A percentile compares a stretch with the other conserved stretches of the same genome.
Conservation (phyloP, 2,113 vertebrate genomes). For the Podocnemis expansa region DNA sequence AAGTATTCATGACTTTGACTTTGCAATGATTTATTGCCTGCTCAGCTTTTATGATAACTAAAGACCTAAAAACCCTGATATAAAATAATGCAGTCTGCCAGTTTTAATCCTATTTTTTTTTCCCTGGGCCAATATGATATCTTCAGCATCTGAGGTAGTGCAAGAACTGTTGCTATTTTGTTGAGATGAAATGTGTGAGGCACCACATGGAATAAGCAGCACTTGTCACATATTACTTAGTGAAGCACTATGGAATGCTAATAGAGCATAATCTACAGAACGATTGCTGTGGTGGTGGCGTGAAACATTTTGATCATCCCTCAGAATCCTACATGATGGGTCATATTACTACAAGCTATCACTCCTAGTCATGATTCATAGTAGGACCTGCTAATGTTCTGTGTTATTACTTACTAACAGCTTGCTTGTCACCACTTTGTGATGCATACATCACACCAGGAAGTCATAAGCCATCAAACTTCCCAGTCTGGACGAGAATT, state of each 20-base stretch:
- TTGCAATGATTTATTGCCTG: neutral
- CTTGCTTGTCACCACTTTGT: neutral
- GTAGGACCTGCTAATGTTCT: neutral
- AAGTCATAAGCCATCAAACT: rapidly evolving
- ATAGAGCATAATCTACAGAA: neutral
- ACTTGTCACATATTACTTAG: neutral
- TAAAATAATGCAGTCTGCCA: neutral
- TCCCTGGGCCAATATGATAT: neutral
- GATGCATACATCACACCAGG: rapidly evolving
- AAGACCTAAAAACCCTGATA: neutral
- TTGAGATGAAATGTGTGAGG: rapidly evolving
- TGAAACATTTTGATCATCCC: neutral
- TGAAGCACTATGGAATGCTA: neutral
- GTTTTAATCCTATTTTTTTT: neutral
- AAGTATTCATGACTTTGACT: rapidly evolving
- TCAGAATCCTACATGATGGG: neutral
- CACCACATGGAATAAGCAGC: neutral
- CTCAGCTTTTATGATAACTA: neutral
- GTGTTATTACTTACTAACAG: neutral
- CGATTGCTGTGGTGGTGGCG: neutral
- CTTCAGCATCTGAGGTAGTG: neutral
- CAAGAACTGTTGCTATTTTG: neutral
- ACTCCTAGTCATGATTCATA: neutral
- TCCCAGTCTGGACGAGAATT: neutral
- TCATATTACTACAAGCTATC: neutral